A percentile compares a stretch with the other conserved stretches of the same genome.
Evolutionary conservation across 2,113 vertebrate genomes (phyloP).

Genomic region (Lipophrys pholis): DNA sequence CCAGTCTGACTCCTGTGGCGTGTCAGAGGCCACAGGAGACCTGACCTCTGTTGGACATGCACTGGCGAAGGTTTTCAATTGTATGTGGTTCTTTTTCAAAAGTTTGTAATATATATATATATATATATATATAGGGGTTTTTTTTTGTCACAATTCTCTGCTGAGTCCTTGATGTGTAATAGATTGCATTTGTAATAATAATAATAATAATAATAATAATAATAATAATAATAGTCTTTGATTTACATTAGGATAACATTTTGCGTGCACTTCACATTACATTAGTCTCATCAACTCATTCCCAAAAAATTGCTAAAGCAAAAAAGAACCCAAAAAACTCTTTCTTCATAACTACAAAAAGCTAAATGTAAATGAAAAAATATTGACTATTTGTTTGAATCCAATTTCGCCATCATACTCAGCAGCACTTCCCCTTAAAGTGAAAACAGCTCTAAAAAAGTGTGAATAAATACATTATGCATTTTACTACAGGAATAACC

Average conservation of each 20-base stretch:
- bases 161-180: neutral
- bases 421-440: neutral
- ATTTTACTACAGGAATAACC: conserved; percentile 3
- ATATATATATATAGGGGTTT: no score
- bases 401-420: neutral
- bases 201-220: no score
- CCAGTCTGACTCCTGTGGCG: conserved; percentile 27
- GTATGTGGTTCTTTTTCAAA: no score
- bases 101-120: no score
- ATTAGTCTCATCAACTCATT: no score
- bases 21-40: conserved; percentile 51
- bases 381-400: neutral
- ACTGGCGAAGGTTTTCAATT: neutral
- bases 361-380: neutral
- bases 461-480: neutral
- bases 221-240: no score
- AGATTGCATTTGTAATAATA: no score
- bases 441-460: neutral
- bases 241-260: neutral
- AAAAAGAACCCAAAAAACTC: neutral
- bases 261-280: no score
- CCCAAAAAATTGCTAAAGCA: neutral
- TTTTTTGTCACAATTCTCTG: neutral
- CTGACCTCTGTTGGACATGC: conserved; percentile 16
- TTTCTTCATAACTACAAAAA: neutral